Percentiles rank a stretch among this genome's conserved stretches.
These are phyloP conservation scores for Drosophila koepferae DNA, from an alignment of 2,888 invertebrate genomes.

Conservation along the genomic window DNA sequence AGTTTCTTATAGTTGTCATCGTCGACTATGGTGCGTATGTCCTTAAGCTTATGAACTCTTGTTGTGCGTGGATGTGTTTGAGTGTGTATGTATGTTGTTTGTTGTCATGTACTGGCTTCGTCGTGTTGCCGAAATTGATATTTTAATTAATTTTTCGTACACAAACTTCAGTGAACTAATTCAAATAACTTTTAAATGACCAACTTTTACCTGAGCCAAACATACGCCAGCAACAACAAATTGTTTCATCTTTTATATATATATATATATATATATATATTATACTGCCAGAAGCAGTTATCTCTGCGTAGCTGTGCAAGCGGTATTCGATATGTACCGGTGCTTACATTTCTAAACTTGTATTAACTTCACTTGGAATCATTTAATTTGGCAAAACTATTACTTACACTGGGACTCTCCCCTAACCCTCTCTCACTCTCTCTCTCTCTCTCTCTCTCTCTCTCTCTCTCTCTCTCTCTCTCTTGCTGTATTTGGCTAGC, in stretches of 20 bases:
- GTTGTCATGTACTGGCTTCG: conserved; percentile 45
- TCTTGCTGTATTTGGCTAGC: too few species aligned
- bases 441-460: too few species aligned
- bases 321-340: not conserved
- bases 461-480: too few species aligned
- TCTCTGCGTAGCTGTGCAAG: conserved; percentile 3
- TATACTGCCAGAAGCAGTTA: conserved; percentile 40
- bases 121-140: conserved; percentile 70
- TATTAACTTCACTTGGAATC: not conserved
- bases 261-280: too few species aligned
- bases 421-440: not conserved
- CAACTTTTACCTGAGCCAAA: conserved; percentile 60
- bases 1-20: conserved; percentile 45
- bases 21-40: conserved; percentile 31
- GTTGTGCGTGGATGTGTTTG: conserved; percentile 4
- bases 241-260: conserved; percentile 8
- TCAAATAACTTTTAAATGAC: conserved; percentile 63
- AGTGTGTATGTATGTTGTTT: conserved; percentile 21
- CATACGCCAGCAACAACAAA: conserved; percentile 4
- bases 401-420: too few species aligned
- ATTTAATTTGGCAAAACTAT: too few species aligned
- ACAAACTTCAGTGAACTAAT: conserved; percentile 42
- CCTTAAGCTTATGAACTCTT: conserved; percentile 25
- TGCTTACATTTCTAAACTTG: not conserved
- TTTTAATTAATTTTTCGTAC: conserved; percentile 72